Base-by-base conservation (phyloP, 2,113 vertebrate species). In the Phyllostomus hastatus region DNA sequence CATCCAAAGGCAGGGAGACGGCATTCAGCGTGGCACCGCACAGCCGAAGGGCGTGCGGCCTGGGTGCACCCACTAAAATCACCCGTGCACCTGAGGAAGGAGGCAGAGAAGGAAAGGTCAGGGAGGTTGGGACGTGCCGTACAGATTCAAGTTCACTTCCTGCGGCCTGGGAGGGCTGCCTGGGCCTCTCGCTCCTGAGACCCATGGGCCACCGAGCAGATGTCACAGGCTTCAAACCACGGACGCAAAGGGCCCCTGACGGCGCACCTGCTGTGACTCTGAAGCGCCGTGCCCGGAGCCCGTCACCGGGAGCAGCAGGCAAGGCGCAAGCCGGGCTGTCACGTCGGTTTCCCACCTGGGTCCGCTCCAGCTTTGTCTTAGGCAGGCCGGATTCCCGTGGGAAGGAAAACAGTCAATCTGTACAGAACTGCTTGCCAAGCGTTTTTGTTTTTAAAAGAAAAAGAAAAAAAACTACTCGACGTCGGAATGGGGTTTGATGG, bases 341-440 rank as follows among this genome's bases (percentile, higher is more conserved):
- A 15, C 0, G 7, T 76, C 84, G 3, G 3, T 46, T 41, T 78
- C 78, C 67, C 41, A 79, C 79, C 78, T n/a, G 52, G 70, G 72
- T 31, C 22, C 0, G 4, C 41, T 61, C 86, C 88, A 88, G 91
- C 86, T 95, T 87, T 94, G 91, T 96, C 78, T 75, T 33, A 70
- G 48, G 59, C 16, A 26, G 0, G 69, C 41, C 19, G 54, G 86
- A 83, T 46, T 61, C 31, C 64, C 91, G 64, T 0, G 48, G 50
- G 46, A 87, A 93, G 80, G 76, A 90, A 88, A 80, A 79, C 5
- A 9, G 88, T 66, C 96, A 85, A 88, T 95, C 96, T 85, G 73
- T 20, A 78, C 19, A 82, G 52, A 81, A 33, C 3, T 7, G 38
- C 86, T 35, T 78, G 96, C 91, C 92, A 88, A 43, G 61, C 52